A percentile compares a stretch with the other conserved stretches of the same genome.
These are phyloP conservation scores for Bombus vancouverensis DNA, from an alignment of 1,140 invertebrate species.

Conservation along the genomic window DNA sequence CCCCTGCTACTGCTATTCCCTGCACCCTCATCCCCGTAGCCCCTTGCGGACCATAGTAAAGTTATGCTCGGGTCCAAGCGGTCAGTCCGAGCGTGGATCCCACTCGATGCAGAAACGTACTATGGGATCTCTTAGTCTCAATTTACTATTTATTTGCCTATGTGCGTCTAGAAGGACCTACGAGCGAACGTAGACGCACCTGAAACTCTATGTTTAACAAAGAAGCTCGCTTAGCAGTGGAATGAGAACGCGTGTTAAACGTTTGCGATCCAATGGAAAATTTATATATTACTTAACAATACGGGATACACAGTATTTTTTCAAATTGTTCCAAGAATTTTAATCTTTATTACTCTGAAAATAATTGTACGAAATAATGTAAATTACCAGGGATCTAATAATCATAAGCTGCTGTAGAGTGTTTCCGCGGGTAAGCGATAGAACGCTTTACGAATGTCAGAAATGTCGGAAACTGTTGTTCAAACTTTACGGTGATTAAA, in stretches of 20 bases:
- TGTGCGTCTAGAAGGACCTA: neutral
- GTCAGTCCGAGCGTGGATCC: constrained; percentile 55
- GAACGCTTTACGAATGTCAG: neutral
- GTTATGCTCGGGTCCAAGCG: constrained; percentile 59
- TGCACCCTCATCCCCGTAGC: constrained; percentile 63
- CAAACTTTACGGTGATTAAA: neutral
- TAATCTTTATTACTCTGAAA: neutral
- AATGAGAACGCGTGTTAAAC: neutral
- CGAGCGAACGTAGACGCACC: too few species aligned
- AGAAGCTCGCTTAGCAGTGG: neutral
- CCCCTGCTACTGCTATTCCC: constrained; percentile 72
- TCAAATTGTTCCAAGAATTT: neutral
- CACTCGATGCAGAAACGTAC: constrained; percentile 32
- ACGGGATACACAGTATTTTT: neutral
- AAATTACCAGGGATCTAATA: neutral
- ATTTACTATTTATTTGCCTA: constrained; percentile 71
- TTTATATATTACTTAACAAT: neutral
- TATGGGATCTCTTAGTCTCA: constrained; percentile 63
- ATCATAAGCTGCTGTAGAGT: neutral
- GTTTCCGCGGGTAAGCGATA: neutral
- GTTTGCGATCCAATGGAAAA: neutral
- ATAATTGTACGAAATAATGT: neutral
- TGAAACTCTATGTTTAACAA: neutral
- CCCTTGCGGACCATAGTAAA: constrained; percentile 65
- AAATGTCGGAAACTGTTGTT: neutral